Percentiles rank a stretch among this genome's conserved stretches.
phyloP scores from a whole-genome alignment of 2,113 vertebrate genomes.

The Apteryx mantelli region DNA sequence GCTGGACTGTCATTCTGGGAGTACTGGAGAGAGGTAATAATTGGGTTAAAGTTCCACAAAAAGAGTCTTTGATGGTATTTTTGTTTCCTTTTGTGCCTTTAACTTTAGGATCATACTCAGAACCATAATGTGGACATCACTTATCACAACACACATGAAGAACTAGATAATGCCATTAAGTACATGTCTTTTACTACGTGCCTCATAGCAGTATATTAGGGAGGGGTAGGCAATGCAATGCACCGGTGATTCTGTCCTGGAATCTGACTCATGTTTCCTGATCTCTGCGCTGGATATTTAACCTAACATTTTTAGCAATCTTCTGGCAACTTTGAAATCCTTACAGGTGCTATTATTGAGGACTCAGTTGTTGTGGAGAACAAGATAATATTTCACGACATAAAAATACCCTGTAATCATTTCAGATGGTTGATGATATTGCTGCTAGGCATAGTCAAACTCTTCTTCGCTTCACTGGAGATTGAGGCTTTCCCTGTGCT shows the following conservation, averaged over 20 bases:
- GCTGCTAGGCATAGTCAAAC: conserved; percentile 25
- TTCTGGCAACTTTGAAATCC: conserved; percentile 25
- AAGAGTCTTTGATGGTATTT: not conserved
- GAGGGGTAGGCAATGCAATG: not conserved
- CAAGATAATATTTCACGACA: conserved; percentile 29
- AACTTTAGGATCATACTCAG: not conserved
- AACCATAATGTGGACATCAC: not conserved
- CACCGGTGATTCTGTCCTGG: not conserved
- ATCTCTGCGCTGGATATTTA: not conserved
- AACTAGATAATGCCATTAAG: not conserved
- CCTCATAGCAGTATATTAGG: not conserved
- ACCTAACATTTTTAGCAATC: not conserved
- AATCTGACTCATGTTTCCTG: not conserved
- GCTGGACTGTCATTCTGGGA: not conserved
- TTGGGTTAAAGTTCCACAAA: not conserved
- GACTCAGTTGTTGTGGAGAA: conserved; percentile 32
- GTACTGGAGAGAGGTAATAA: not conserved
- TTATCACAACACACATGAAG: not conserved
- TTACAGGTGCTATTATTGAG: conserved; percentile 32
- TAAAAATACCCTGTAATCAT: not conserved
- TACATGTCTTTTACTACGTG: not conserved
- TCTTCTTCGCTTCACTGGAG: conserved; percentile 15
- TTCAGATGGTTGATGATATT: conserved; percentile 24
- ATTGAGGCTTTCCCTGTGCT: conserved; percentile 34
- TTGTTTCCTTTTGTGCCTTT: not conserved